phyloP scores from a whole-genome alignment of 2,888 invertebrate species.

The Cerceris ruficornis region DNA sequence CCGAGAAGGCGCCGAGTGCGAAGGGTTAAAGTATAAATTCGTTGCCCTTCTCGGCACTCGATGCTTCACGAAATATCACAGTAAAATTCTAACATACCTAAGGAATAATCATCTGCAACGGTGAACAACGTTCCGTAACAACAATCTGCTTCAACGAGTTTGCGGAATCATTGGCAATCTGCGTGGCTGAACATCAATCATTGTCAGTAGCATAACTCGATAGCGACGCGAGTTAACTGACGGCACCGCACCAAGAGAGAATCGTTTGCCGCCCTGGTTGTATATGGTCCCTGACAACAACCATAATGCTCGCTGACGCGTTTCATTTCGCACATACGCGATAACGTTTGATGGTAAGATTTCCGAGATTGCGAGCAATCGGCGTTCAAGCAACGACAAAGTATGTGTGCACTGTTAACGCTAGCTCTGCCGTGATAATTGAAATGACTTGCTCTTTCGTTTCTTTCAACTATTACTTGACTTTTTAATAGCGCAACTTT shows the following conservation, averaged over 20 bases:
- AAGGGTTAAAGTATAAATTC: too few relatives aligned
- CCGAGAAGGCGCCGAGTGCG: too few relatives aligned
- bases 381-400: too few relatives aligned
- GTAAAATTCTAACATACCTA: neutral
- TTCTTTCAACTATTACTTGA: too few relatives aligned
- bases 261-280: slow-evolving; percentile 24
- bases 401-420: too few relatives aligned
- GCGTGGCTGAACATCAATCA: slow-evolving; percentile 55
- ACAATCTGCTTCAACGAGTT: slow-evolving; percentile 19
- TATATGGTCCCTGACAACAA: slow-evolving; percentile 12
- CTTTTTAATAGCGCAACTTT: too few relatives aligned
- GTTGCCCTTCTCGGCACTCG: too few relatives aligned
- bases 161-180: slow-evolving; percentile 49
- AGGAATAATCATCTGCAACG: neutral
- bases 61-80: too few relatives aligned
- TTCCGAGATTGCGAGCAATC: slow-evolving; percentile 5
- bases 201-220: slow-evolving; percentile 47
- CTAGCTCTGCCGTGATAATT: too few relatives aligned
- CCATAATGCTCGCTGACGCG: slow-evolving; percentile 16
- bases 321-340: slow-evolving; percentile 32
- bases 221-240: slow-evolving; percentile 35
- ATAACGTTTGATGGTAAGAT: slow-evolving; percentile 22
- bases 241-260: slow-evolving; percentile 35
- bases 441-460: too few relatives aligned
- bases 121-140: slow-evolving; percentile 16